These are phyloP conservation scores for Zygaena filipendulae DNA, from an alignment of 2,888 invertebrate genomes.

Conservation along the genomic window DNA sequence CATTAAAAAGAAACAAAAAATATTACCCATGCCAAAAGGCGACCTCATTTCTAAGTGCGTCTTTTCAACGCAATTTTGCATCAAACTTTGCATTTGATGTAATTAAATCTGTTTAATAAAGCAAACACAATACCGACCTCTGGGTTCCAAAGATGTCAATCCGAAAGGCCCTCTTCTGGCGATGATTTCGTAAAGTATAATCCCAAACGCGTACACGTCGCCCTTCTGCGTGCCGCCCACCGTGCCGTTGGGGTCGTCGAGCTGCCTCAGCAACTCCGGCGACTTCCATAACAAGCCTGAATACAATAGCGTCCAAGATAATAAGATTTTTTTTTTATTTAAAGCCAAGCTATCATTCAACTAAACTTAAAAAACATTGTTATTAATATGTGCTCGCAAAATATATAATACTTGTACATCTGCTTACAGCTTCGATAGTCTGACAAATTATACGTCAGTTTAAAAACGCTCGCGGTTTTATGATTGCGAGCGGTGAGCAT, in stretches of 20 bases:
- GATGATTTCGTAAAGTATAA: constrained; percentile 94
- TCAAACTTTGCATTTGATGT: no score
- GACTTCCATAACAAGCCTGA: constrained; percentile 95
- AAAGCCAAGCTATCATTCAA: no score
- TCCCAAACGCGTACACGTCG: constrained; percentile 96
- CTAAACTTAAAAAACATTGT: background rate
- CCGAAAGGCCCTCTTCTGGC: constrained; percentile 93
- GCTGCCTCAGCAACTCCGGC: constrained; percentile 87
- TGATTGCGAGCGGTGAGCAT: no score
- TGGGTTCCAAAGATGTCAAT: constrained; percentile 80
- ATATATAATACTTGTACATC: background rate
- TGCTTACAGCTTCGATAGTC: background rate
- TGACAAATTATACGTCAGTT: no score
- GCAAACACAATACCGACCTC: no score
- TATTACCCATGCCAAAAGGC: no score
- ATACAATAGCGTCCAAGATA: constrained; percentile 18
- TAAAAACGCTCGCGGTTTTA: no score
- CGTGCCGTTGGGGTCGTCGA: constrained; percentile 67
- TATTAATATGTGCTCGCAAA: background rate
- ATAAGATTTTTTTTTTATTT: no score
- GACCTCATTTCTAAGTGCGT: no score
- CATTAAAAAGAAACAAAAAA: no score
- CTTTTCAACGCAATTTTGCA: no score
- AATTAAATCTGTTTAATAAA: no score
- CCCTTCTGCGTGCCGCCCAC: constrained; percentile 86